These are phyloP conservation scores for Drosophila birchii DNA, from an alignment of 2,888 invertebrate genomes.

Conservation along the genomic window DNA sequence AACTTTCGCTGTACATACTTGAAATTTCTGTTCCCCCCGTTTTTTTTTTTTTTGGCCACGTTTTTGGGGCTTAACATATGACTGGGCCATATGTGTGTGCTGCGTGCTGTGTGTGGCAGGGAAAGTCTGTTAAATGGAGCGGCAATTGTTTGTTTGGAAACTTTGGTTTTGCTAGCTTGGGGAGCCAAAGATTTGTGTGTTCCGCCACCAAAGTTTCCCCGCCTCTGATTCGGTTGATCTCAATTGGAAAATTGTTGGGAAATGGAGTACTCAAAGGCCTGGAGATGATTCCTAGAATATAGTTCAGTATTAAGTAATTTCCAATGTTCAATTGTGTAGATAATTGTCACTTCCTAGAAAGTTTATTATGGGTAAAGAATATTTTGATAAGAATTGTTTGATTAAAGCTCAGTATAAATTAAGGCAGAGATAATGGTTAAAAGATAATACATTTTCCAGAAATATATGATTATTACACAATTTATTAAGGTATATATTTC, in stretches of 20 bases:
- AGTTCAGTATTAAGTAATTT: not conserved
- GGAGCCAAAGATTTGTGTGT: conserved; percentile 42
- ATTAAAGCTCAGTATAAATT: not conserved
- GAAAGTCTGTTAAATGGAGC: conserved; percentile 48
- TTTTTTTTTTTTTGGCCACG: conserved; percentile 20
- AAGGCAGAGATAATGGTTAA: not conserved
- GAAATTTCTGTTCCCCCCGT: conserved; percentile 15
- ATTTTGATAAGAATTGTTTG: not conserved
- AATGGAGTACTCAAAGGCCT: not conserved
- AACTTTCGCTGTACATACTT: conserved; percentile 50
- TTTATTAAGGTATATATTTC: not conserved
- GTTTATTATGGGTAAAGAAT: not conserved
- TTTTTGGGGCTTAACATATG: conserved; percentile 45
- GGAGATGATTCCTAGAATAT: not conserved
- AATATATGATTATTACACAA: not conserved
- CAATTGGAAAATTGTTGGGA: conserved; percentile 20
- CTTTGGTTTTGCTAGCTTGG: conserved; percentile 42
- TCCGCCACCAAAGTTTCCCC: conserved; percentile 18
- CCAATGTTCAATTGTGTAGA: not conserved
- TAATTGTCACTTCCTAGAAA: not conserved
- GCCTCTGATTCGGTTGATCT: conserved; percentile 19
- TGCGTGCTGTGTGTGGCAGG: conserved; percentile 6
- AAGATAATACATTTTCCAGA: not conserved
- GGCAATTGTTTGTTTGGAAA: conserved; percentile 44
- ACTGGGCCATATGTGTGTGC: conserved; percentile 37